phyloP scores from a whole-genome alignment of 2,113 vertebrate genomes.

The Corythaixoides concolor region DNA sequence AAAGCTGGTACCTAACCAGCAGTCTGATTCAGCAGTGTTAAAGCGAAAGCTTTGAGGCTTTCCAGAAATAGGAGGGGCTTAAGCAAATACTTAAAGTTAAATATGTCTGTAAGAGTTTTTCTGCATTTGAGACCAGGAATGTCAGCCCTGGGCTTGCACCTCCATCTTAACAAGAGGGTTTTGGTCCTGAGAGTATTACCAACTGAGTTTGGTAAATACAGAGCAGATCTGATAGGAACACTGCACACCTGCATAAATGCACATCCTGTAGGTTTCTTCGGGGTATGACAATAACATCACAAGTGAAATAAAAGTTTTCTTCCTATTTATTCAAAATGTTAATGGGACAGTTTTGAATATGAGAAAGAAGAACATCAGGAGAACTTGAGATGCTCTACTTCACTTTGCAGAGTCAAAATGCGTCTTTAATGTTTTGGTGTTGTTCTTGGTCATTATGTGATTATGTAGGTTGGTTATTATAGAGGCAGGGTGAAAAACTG shows the following conservation, averaged over 20 bases:
- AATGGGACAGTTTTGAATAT: neutral
- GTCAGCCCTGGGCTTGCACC: neutral
- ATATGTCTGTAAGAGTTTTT: neutral
- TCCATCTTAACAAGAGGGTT: neutral
- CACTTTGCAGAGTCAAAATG: neutral
- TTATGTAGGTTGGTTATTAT: neutral
- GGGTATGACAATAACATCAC: neutral
- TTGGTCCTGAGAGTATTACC: neutral
- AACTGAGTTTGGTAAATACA: neutral
- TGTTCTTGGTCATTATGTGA: neutral
- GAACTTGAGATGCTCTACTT: neutral
- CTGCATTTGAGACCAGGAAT: accelerated
- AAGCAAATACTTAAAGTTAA: neutral
- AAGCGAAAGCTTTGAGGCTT: neutral
- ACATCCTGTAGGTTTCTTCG: neutral
- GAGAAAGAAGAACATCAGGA: neutral
- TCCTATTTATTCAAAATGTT: neutral
- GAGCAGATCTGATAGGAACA: neutral
- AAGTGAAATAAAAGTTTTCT: neutral
- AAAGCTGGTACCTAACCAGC: neutral
- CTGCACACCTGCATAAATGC: neutral
- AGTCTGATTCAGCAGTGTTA: neutral
- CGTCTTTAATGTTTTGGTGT: neutral
- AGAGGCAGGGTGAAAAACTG: neutral
- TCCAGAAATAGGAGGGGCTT: neutral